Base-by-base conservation (phyloP, 2,113 vertebrate genomes). In the Petroica traversi region DNA sequence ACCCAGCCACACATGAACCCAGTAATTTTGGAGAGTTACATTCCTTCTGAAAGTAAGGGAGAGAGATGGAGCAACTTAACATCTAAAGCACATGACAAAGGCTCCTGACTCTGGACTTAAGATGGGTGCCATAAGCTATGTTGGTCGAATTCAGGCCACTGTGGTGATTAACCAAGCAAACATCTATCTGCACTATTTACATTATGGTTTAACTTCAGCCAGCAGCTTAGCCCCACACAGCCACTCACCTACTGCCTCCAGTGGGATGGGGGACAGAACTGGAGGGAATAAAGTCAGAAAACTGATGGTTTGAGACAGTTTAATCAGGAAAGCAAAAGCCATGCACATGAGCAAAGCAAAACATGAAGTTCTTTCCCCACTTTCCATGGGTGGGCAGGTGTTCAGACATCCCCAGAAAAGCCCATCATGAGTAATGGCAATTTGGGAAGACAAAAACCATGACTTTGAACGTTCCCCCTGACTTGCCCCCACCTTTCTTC, bases 1-100 rank as follows among this genome's bases (percentile, higher is more conserved):
- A 5, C 7, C 34, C 75, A 68, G 49, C 64, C 49, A 66, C 78
- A 66, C 2, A 11, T 12, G 63, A 14, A 58, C 28, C 29, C 46
- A 80, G 67, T 71, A 55, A 85, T 80, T 88, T 31, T 69, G 84
- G 63, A 89, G 74, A 75, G 75, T 66, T 80, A 76, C 66, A 88
- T 66, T 77, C 38, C 34, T 74, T 58, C 40, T 67, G 29, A 58
- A 88, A 41, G 34, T 45, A 82, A 57, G 48, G 52, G 31, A 89
- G 52, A 75, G 78, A 68, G 19, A 78, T 34, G 52, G 58, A 71
- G 62, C 74, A 95, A 80, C 33, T 45, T 46, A 76, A 58, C 34
- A 71, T n/a, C 67, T 92, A 34, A 83, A 85, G 71, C 59, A 88
- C 54, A 63, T 43, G 75, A 66, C 79, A 90, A 81, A 83, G 54